Percentiles rank a stretch among this genome's conserved stretches.
phyloP scores from a whole-genome alignment of 2,797 vertebrate genomes.

The Poecilia picta region DNA sequence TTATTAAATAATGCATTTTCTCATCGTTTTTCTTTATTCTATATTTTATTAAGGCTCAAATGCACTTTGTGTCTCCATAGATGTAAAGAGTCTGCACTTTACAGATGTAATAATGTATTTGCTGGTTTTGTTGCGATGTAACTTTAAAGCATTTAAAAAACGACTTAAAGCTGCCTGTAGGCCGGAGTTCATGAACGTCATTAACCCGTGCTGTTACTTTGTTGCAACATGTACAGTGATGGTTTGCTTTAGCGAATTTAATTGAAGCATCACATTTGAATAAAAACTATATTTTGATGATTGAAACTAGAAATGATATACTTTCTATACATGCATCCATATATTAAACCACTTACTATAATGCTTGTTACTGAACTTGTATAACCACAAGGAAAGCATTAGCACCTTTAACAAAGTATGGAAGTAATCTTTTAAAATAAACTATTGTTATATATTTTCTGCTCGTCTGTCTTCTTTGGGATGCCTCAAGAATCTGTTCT shows the following conservation, averaged over 20 bases:
- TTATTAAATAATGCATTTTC: neutral
- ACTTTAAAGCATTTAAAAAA: constrained; percentile 8
- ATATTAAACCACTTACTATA: constrained; percentile 67
- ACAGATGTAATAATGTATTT: constrained; percentile 3
- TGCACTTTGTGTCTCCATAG: constrained; percentile 2
- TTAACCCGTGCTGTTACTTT: constrained; percentile 49
- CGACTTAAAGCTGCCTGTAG: constrained; percentile 26
- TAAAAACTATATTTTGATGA: constrained; percentile 77
- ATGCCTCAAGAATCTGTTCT: neutral
- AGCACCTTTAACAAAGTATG: constrained; percentile 76
- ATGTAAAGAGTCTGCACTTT: constrained; percentile 1
- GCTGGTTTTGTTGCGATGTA: neutral
- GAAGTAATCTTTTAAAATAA: constrained; percentile 84
- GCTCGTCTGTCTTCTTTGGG: constrained; percentile 46
- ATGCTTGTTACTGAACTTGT: constrained; percentile 75
- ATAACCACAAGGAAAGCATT: constrained; percentile 75
- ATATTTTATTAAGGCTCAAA: neutral
- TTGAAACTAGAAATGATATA: constrained; percentile 70
- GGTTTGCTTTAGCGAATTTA: constrained; percentile 61
- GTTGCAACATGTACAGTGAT: constrained; percentile 47
- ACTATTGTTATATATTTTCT: constrained; percentile 74
- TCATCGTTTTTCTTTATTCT: neutral
- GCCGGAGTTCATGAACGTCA: constrained; percentile 50
- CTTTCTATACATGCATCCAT: constrained; percentile 71
- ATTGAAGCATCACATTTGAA: constrained; percentile 53